Evolutionary conservation across 2,888 invertebrate genomes (phyloP), one percentile per base, ranked within the genome.

Genomic region (Apomyelois bistriatella): DNA sequence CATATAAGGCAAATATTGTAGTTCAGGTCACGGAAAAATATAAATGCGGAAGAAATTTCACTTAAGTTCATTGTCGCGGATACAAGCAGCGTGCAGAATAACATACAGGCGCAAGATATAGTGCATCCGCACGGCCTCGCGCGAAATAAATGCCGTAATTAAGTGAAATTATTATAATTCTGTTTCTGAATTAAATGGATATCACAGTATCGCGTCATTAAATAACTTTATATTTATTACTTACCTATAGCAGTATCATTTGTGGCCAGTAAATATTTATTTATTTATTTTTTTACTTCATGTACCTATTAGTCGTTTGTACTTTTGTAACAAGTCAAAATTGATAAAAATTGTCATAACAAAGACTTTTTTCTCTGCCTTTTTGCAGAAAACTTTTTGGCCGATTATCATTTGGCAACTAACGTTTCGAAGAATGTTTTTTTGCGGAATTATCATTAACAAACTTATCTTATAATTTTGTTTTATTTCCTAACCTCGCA

Each of bases 141-240:
- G 65, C 65, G 60, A 65, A 84, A 86, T 88, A 85, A 88, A 88
- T 84, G 85, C 79, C 66, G 85, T 85, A 87, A 90, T 89, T 90
- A 89, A 82, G 75, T 84, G 79, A 85, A 90, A 85, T 89, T 89
- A 88, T 86, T 84, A 82, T 85, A 85, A 86, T 86, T 82, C 82
- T 82, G 79, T 74, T 79, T 76, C 78, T 74, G 80, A 81, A 79
- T 82, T 81, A 81, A 85, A 82, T 80, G 79, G 80, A 84, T 82
- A 82, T 83, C 81, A 82, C 81, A 82, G 79, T 76, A 79, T 81
- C 76, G 73, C 77, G 76, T 74, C 72, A 75, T 80, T 76, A 79
- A 79, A 76, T 77, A 68, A 68, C 69, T 64, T 69, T 72, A 75
- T 76, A 76, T 80, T 46, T 13, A 74, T 72, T 79, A 69, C 70